Base-by-base conservation (phyloP, 2,888 invertebrate genomes). In the Mythimna impura region DNA sequence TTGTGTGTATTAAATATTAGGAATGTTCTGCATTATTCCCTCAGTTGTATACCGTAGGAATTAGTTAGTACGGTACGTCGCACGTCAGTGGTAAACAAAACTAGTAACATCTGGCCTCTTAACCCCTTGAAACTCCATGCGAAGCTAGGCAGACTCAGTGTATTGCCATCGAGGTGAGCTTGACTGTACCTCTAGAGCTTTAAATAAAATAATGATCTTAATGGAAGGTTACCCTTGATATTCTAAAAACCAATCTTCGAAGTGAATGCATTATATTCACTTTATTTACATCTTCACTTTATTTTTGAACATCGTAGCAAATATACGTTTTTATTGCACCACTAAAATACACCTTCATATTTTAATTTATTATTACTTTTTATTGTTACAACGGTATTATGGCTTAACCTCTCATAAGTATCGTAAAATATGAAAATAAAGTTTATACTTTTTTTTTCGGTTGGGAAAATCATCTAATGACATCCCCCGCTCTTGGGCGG, bases 351-450 rank as follows among this genome's bases (percentile, higher is more conserved):
- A 57, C 40, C 17, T 63, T 20, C 2, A 30, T 52, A 52, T 72
- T 73, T 79, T 79, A 73, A 36, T 72, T 14, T 43, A 43, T 79
- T 25, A 8, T 79, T 25, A 8, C 6, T 34, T 76, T 73, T 73
- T 76, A 79, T 58, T 52, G 14, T 8, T 22, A 52, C 40, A 57
- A 34, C 20, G 25, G 10, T 57, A n/a, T 12, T 36, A 79, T 12
- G 12, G n/a, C 22, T 63, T 25, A 58, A 10, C 25, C 20, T 40
- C 40, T 57, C 55, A 8, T 43, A 34, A 12, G 62, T n/a, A 52
- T 14, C 22, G 14, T 58, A 36, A 61, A 54, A 71, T 54, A 76
- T 43, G 54, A 65, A 61, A 43, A 54, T 17, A 54, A 68, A 54
- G 6, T 14, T 12, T 47, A n/a, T 20, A 17, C 20, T n/a, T n/a